Evolutionary conservation across 2,888 invertebrate genomes (phyloP).

Genomic region (Melanostoma mellinum): DNA sequence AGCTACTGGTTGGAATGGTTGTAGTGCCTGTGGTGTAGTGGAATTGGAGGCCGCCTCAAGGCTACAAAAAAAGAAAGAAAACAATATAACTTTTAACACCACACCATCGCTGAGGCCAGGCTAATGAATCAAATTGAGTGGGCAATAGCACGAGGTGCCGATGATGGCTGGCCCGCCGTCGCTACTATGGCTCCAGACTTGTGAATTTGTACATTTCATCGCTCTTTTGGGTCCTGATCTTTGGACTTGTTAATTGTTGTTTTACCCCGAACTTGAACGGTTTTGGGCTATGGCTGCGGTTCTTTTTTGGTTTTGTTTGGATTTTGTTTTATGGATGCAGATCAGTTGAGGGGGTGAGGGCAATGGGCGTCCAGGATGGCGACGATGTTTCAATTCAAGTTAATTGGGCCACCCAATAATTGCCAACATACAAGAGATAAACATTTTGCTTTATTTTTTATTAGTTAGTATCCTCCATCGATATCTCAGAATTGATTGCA

Average conservation of each 20-base stretch:
- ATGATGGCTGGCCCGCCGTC: slow-evolving; percentile 58
- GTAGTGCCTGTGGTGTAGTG: slow-evolving; percentile 44
- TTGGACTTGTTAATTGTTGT: slow-evolving; percentile 81
- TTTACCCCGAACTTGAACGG: slow-evolving; percentile 72
- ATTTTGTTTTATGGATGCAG: slow-evolving; percentile 21
- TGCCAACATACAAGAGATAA: slow-evolving; percentile 56
- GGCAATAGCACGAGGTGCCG: slow-evolving; percentile 72
- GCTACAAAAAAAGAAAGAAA: slow-evolving; percentile 29
- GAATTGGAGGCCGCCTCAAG: slow-evolving; percentile 62
- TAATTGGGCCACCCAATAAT: slow-evolving; percentile 73
- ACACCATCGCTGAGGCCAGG: slow-evolving; percentile 67
- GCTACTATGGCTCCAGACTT: slow-evolving; percentile 53
- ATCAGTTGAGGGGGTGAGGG: slow-evolving; percentile 24
- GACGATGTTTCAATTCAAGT: slow-evolving; percentile 73
- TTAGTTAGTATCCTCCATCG: slow-evolving; percentile 20
- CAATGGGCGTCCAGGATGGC: slow-evolving; percentile 54
- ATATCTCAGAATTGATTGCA: slow-evolving; percentile 63
- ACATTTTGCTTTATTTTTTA: slow-evolving; percentile 30
- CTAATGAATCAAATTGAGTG: slow-evolving; percentile 73
- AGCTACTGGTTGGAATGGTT: slow-evolving; percentile 42
- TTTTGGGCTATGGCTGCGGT: slow-evolving; percentile 36
- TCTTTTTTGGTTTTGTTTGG: slow-evolving; percentile 15
- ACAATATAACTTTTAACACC: slow-evolving; percentile 62
- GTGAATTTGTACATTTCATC: slow-evolving; percentile 66
- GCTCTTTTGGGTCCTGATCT: slow-evolving; percentile 79